These are phyloP conservation scores for Ceratina australensis DNA, from an alignment of 1,140 invertebrate genomes.

Conservation along the genomic window DNA sequence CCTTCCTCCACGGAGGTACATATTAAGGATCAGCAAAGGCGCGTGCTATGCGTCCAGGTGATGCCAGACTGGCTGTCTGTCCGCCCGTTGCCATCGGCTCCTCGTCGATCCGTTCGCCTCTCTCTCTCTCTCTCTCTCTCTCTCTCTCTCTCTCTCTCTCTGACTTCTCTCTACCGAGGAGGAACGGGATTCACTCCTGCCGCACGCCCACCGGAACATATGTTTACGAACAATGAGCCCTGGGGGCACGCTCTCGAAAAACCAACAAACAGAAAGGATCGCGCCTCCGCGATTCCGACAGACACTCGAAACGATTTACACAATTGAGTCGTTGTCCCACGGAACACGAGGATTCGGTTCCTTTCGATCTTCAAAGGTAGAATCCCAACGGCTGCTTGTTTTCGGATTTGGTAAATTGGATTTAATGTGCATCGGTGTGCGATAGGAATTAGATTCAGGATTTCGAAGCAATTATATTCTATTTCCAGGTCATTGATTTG, in stretches of 20 bases:
- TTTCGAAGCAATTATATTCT: too few species aligned
- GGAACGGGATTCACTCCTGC: background rate
- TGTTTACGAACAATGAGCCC: conserved; percentile 62
- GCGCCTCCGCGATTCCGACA: conserved; percentile 49
- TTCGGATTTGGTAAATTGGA: background rate
- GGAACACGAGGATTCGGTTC: background rate
- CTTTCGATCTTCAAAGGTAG: background rate
- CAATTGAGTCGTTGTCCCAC: conserved; percentile 5
- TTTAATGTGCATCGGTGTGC: background rate
- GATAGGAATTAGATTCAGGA: too few species aligned
- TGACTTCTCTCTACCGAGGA: conserved; percentile 10
- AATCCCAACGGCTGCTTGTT: background rate
- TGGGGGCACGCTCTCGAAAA: conserved; percentile 51
- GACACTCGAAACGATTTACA: conserved; percentile 23
- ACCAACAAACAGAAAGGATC: conserved; percentile 56
- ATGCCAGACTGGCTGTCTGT: conserved; percentile 52
- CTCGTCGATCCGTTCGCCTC: conserved; percentile 42
- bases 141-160: conserved; percentile 33
- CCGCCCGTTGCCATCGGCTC: background rate
- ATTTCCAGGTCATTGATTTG: too few species aligned
- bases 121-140: conserved; percentile 17
- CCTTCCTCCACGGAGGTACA: conserved; percentile 1
- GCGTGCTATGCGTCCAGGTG: conserved; percentile 67
- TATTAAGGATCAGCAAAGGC: conserved; percentile 36
- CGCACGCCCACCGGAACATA: conserved; percentile 62